A percentile compares a stretch with the other conserved stretches of the same genome.
Evolutionary conservation across 2,888 invertebrate genomes (phyloP).

Genomic region (Caenorhabditis afra): DNA sequence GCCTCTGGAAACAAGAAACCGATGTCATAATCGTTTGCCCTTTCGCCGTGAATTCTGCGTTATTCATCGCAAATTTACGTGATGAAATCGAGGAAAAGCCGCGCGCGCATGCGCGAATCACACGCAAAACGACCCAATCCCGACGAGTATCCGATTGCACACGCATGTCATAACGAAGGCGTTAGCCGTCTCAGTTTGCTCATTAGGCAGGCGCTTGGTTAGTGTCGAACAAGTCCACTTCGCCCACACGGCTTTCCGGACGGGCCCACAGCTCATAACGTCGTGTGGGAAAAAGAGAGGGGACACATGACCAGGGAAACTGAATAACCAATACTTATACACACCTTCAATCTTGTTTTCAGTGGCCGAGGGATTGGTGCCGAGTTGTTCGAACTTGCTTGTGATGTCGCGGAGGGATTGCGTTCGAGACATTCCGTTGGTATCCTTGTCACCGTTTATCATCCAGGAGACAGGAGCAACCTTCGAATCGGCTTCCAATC

Average conservation of each 20-base stretch:
- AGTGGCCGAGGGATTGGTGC: constrained; percentile 14
- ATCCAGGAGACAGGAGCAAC: constrained; percentile 49
- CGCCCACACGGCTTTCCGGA: constrained; percentile 20
- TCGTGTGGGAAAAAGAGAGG: constrained; percentile 3
- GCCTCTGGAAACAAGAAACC: constrained; percentile 18
- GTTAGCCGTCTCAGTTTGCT: constrained; percentile 45
- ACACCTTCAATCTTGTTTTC: constrained; percentile 47
- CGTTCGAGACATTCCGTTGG: constrained; percentile 68
- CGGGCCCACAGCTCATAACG: too few species aligned
- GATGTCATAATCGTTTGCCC: not conserved
- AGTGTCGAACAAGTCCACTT: constrained; percentile 10
- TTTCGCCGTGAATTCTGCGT: not conserved
- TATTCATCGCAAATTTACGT: constrained; percentile 2
- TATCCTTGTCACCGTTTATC: constrained; percentile 47
- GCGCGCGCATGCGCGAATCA: constrained; percentile 16
- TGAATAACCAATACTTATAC: not conserved
- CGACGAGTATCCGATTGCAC: constrained; percentile 43
- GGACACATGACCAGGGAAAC: not conserved
- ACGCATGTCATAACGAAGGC: constrained; percentile 53
- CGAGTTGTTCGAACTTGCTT: constrained; percentile 72
- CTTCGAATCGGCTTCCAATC: constrained; percentile 28
- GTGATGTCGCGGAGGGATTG: constrained; percentile 76
- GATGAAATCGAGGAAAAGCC: not conserved
- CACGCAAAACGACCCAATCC: constrained; percentile 45
- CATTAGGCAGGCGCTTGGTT: constrained; percentile 29